phyloP scores from a whole-genome alignment of 2,113 vertebrate species.

The Bufo gargarizans region DNA sequence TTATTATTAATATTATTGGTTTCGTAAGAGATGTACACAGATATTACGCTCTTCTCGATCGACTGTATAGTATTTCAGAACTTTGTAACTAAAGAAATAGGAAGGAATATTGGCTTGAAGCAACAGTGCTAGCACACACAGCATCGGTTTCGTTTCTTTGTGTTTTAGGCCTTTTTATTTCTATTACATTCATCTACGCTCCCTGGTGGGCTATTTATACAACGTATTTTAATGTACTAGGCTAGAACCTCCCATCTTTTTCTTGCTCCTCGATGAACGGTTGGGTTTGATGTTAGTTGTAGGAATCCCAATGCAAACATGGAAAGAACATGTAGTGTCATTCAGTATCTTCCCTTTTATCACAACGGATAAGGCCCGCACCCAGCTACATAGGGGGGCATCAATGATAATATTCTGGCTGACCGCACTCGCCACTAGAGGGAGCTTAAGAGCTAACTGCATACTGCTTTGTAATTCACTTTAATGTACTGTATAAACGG shows the following conservation, averaged over 20 bases:
- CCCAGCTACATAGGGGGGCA: no score
- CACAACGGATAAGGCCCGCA: neutral
- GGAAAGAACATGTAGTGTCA: neutral
- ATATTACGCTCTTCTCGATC: slow-evolving; percentile 78
- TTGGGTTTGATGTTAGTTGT: neutral
- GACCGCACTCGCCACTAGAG: neutral
- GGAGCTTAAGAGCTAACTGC: neutral
- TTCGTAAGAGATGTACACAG: slow-evolving; percentile 72
- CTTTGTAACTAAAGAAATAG: slow-evolving; percentile 65
- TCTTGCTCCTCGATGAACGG: neutral
- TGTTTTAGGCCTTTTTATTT: neutral
- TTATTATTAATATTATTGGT: slow-evolving; percentile 67
- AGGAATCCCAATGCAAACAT: neutral
- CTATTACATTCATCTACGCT: neutral
- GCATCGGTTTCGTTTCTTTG: neutral
- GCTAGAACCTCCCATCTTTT: neutral
- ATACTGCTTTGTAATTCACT: neutral
- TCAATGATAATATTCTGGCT: neutral
- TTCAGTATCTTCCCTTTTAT: neutral
- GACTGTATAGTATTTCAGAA: slow-evolving; percentile 74
- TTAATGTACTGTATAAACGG: no score
- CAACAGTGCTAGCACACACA: slow-evolving; percentile 44
- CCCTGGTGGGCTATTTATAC: slow-evolving; percentile 1
- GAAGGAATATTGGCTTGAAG: slow-evolving; percentile 56
- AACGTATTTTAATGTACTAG: neutral